Evolutionary conservation across 2,888 invertebrate species (phyloP).

Genomic region (Hirtodrosophila cameraria): DNA sequence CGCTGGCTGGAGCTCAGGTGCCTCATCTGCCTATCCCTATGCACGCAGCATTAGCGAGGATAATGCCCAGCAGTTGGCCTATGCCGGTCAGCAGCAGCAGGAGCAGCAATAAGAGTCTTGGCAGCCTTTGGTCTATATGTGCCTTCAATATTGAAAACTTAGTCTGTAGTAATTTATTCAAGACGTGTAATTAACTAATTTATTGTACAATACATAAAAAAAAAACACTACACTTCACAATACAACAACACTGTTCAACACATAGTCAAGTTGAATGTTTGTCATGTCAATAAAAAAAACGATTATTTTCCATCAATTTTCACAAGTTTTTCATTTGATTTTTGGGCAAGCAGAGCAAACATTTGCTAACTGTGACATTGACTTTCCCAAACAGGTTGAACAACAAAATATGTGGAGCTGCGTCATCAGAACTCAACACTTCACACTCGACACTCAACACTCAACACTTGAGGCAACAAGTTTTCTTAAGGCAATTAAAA

Average conservation of each 20-base stretch:
- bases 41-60: conserved; percentile 86
- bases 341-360: conserved; percentile 1
- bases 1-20: conserved; percentile 73
- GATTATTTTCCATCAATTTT: conserved; percentile 29
- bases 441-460: too few relatives aligned
- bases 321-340: background rate
- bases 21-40: conserved; percentile 85
- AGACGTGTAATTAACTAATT: conserved; percentile 49
- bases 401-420: conserved; percentile 50
- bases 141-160: conserved; percentile 76
- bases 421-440: conserved; percentile 16
- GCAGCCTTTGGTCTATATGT: conserved; percentile 55
- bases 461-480: conserved; percentile 46
- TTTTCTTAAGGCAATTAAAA: conserved; percentile 58
- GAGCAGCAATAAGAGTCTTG: conserved; percentile 30
- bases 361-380: conserved; percentile 39
- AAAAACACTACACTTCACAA: conserved; percentile 15
- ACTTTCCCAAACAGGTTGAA: conserved; percentile 57
- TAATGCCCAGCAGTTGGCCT: conserved; percentile 89
- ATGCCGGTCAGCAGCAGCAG: conserved; percentile 86
- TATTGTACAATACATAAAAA: conserved; percentile 20
- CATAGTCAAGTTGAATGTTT: conserved; percentile 61
- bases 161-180: conserved; percentile 81
- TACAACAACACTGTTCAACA: conserved; percentile 32
- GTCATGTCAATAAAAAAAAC: conserved; percentile 60